Base-by-base conservation (phyloP, 37 sponge, comb jelly and placozoan species). In the Haliclona indistincta region DNA sequence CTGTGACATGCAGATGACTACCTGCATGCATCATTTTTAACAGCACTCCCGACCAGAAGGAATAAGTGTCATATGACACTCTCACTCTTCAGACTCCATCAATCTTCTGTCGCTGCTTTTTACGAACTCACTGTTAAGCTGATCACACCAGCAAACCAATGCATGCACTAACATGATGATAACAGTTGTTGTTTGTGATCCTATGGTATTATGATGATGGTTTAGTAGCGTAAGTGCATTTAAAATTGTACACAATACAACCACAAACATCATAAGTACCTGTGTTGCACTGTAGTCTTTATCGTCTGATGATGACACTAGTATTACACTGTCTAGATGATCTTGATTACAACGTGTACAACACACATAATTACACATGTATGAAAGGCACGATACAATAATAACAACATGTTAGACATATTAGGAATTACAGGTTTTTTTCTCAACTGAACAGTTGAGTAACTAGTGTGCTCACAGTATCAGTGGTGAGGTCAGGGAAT, bases 331-430 rank as follows among this genome's bases (percentile, higher is more conserved):
- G 2, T 53, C 71, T 7, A 82, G 83, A 17, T 76, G 73, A 23
- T 77, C 83, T 35, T 88, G 88, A 28, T 49, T 33, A 51, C 88
- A 88, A 82, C 88, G 81, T 32, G 77, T 81, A 68, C 17, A 19
- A 11, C 52, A 49, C 11, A 17, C 17, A 17, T 19, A 17, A 17
- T 49, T 49, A 19, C 17, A 49, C 52, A 19, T 11, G 11, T 19
- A 11, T 17, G 17, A 17, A n/a, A n/a, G n/a, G n/a, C n/a, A n/a
- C n/a, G n/a, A n/a, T n/a, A n/a, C n/a, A n/a, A n/a, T n/a, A n/a
- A n/a, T n/a, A n/a, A n/a, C n/a, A n/a, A n/a, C n/a, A n/a, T n/a
- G n/a, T n/a, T n/a, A n/a, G n/a, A n/a, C n/a, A 11, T 19, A 49
- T 17, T 17, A 11, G 17, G 11, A 49, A 8, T 22, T 23, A 60